Evolutionary conservation across 1,140 invertebrate species (phyloP).

Genomic region (Anastrepha ludens): DNA sequence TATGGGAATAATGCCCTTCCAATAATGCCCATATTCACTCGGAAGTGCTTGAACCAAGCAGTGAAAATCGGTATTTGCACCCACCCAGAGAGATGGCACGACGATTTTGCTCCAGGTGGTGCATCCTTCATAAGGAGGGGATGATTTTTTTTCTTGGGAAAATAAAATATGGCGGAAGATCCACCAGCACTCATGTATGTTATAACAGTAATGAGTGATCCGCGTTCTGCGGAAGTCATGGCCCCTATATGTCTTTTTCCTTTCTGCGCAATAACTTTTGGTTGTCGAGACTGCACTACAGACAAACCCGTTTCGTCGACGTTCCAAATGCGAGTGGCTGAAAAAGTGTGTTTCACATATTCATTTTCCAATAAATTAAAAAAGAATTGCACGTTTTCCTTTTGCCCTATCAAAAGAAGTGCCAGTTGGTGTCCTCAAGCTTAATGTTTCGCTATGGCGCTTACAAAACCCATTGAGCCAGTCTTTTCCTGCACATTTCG

Average conservation of each 20-base stretch:
- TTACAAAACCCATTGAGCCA: constrained; percentile 54
- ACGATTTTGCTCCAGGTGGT: too few relatives aligned
- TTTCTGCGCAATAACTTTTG: too few relatives aligned
- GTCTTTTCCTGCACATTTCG: constrained; percentile 62
- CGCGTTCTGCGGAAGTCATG: too few relatives aligned
- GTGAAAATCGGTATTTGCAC: constrained; percentile 69
- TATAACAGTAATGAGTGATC: too few relatives aligned
- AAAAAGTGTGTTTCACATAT: not conserved
- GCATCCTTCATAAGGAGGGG: too few relatives aligned
- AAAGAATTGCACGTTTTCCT: not conserved
- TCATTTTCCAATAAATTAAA: not conserved
- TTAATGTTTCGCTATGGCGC: too few relatives aligned
- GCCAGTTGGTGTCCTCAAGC: not conserved
- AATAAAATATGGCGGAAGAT: too few relatives aligned
- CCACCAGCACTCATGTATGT: too few relatives aligned
- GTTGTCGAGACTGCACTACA: not conserved
- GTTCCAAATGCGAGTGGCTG: not conserved
- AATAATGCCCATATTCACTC: too few relatives aligned
- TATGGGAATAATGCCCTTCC: not conserved
- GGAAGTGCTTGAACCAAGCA: constrained; percentile 66
- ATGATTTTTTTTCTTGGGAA: too few relatives aligned
- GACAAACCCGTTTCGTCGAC: not conserved
- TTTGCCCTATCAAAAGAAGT: not conserved
- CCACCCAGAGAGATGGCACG: constrained; percentile 64
- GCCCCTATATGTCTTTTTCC: too few relatives aligned